phyloP scores from a whole-genome alignment of 1,140 invertebrate genomes.

The Drosophila nebulosa region DNA sequence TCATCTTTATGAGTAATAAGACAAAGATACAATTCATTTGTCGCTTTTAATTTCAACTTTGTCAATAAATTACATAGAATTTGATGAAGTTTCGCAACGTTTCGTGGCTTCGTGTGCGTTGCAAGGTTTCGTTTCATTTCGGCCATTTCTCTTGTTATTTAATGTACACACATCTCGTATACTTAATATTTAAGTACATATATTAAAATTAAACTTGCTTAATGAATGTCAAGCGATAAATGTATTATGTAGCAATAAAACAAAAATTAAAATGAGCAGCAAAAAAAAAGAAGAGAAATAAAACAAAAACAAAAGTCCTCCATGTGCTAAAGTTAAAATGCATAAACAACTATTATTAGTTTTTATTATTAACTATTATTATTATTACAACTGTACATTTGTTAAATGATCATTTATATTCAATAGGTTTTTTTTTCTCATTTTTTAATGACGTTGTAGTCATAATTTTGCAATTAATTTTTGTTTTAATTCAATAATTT shows the following conservation, averaged over 20 bases:
- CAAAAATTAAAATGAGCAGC: neutral
- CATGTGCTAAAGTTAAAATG: slow-evolving; percentile 76
- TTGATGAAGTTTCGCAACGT: too few relatives aligned
- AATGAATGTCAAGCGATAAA: slow-evolving; percentile 47
- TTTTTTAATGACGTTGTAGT: slow-evolving; percentile 76
- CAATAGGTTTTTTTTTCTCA: slow-evolving; percentile 34
- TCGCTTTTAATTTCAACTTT: too few relatives aligned
- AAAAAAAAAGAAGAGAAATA: neutral
- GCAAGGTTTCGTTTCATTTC: too few relatives aligned
- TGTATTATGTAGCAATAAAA: slow-evolving; percentile 75
- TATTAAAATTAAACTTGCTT: slow-evolving; percentile 17
- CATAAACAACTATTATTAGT: slow-evolving; percentile 47
- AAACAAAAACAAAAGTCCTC: slow-evolving; percentile 48
- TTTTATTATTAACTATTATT: slow-evolving; percentile 34
- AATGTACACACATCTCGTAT: too few relatives aligned
- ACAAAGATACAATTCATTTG: too few relatives aligned
- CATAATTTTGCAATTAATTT: slow-evolving; percentile 52
- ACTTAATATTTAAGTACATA: neutral
- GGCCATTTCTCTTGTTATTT: too few relatives aligned
- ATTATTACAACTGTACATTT: slow-evolving; percentile 56
- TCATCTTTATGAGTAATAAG: too few relatives aligned
- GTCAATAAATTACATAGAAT: too few relatives aligned
- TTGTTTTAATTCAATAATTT: neutral
- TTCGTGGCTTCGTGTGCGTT: too few relatives aligned
- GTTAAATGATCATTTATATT: slow-evolving; percentile 67